Evolutionary conservation across 2,113 vertebrate genomes (phyloP).

Genomic region (Chamaea fasciata): DNA sequence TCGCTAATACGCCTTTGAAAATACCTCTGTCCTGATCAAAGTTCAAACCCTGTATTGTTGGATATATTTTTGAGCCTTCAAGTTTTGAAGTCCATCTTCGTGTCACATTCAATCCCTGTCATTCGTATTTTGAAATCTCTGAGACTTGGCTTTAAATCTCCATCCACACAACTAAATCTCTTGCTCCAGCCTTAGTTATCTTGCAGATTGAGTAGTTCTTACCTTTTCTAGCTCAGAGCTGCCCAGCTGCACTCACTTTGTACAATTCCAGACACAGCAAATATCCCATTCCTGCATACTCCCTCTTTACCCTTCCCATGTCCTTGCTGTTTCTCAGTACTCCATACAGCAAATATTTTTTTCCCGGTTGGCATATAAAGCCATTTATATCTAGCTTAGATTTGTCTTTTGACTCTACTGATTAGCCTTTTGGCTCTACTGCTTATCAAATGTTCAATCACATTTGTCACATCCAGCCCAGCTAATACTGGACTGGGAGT

Average conservation of each 20-base stretch:
- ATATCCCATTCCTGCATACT: background rate
- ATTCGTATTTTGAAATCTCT: background rate
- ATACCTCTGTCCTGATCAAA: background rate
- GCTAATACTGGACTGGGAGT: background rate
- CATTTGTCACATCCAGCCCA: background rate
- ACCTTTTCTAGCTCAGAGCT: background rate
- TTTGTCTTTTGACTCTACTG: background rate
- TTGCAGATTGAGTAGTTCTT: background rate
- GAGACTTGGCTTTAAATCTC: background rate
- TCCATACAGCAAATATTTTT: background rate
- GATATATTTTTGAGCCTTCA: background rate
- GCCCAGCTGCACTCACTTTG: rapidly evolving
- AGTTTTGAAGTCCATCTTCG: background rate
- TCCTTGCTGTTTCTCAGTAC: background rate
- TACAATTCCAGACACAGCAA: background rate
- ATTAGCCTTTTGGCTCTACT: background rate
- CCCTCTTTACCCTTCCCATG: background rate
- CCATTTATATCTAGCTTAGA: background rate
- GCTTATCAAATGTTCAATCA: background rate
- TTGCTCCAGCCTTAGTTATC: background rate
- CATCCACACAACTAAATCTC: background rate
- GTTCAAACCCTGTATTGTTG: background rate
- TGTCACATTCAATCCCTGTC: background rate
- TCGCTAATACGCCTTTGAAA: background rate
- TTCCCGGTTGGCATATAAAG: background rate